phyloP scores from a whole-genome alignment of 64 coral and sea anemone genomes.

The Hydrozoanthus tunicans region DNA sequence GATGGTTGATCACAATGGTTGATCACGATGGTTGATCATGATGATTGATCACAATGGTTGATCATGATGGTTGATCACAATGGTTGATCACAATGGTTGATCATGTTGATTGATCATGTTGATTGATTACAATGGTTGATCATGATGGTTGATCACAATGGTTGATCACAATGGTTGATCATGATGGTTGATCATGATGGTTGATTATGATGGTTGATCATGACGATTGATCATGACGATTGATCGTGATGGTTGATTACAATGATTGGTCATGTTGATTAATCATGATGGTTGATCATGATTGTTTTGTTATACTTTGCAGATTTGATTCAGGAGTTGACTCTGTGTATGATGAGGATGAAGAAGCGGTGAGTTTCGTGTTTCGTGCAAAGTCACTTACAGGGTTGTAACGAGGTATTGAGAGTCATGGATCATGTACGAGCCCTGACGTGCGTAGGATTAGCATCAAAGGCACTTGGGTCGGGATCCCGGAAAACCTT shows the following conservation, averaged over 20 bases:
- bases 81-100: neutral
- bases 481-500: too few relatives aligned
- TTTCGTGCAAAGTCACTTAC: neutral
- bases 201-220: neutral
- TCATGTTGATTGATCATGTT: neutral
- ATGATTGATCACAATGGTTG: neutral
- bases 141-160: too few relatives aligned
- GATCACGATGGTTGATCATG: neutral
- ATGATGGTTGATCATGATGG: neutral
- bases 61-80: neutral
- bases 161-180: too few relatives aligned
- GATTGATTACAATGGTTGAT: too few relatives aligned
- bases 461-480: too few relatives aligned
- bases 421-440: neutral
- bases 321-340: constrained; percentile 99
- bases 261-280: neutral
- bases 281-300: neutral
- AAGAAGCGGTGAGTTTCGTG: constrained; percentile 68
- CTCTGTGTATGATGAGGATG: constrained; percentile 95
- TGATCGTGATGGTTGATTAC: neutral
- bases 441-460: too few relatives aligned
- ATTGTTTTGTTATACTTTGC: constrained; percentile 9
- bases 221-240: neutral
- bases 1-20: neutral
- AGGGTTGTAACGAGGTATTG: neutral